These are phyloP conservation scores for Papilio dardanus DNA, from an alignment of 1,140 invertebrate species.

Conservation along the genomic window DNA sequence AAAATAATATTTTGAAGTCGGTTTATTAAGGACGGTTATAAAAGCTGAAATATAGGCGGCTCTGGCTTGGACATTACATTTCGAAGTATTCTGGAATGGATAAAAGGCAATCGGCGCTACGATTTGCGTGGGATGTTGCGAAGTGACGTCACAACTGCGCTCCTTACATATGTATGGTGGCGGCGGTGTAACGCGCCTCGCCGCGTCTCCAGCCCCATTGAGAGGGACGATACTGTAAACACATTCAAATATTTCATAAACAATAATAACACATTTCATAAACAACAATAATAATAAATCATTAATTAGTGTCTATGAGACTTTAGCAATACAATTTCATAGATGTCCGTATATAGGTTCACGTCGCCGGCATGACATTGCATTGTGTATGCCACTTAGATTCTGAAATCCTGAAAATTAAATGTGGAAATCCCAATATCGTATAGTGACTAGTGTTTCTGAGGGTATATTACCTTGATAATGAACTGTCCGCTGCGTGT, in stretches of 20 bases:
- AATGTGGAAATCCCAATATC: too few species aligned
- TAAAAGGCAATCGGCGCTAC: slow-evolving; percentile 29
- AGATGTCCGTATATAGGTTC: too few species aligned
- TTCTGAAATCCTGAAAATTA: too few species aligned
- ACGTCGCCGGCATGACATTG: too few species aligned
- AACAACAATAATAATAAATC: too few species aligned
- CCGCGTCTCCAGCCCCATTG: slow-evolving; percentile 95
- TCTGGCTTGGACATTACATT: neutral
- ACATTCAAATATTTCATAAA: slow-evolving; percentile 34
- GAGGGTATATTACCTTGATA: slow-evolving; percentile 90
- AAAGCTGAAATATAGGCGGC: neutral
- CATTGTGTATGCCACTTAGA: too few species aligned
- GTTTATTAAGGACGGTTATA: neutral
- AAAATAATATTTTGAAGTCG: neutral
- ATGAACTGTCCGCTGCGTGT: slow-evolving; percentile 97
- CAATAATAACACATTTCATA: too few species aligned
- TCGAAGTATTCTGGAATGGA: neutral
- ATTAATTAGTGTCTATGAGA: too few species aligned
- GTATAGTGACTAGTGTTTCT: too few species aligned
- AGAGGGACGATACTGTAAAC: slow-evolving; percentile 94
- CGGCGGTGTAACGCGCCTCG: slow-evolving; percentile 95
- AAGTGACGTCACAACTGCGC: neutral
- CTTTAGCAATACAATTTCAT: too few species aligned
- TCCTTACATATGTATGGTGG: slow-evolving; percentile 94
- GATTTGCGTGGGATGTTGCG: neutral